Percentiles rank a stretch among this genome's conserved stretches.
Evolutionary conservation across 2,113 vertebrate species (phyloP).

Genomic region (Suricata suricatta): DNA sequence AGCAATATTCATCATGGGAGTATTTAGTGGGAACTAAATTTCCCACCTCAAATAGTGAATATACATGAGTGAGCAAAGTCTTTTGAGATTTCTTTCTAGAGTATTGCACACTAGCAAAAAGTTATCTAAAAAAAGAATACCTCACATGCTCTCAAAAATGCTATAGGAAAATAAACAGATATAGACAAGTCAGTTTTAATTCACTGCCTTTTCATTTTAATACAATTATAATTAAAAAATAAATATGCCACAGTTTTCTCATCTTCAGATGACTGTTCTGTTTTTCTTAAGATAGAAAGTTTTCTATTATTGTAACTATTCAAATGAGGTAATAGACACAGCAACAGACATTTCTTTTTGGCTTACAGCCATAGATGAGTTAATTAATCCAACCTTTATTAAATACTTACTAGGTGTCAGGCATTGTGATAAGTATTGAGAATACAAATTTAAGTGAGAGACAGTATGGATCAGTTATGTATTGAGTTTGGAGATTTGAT

Average conservation of each 20-base stretch:
- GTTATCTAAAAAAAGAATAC: background rate
- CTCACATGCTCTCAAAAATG: background rate
- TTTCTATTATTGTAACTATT: background rate
- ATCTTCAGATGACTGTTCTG: background rate
- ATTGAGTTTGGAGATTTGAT: background rate
- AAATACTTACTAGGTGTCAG: background rate
- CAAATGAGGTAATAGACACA: background rate
- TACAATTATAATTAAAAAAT: background rate
- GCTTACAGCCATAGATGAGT: background rate
- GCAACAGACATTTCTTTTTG: background rate
- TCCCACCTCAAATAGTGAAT: background rate
- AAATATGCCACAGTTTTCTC: background rate
- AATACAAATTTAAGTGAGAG: background rate
- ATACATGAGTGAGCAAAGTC: background rate
- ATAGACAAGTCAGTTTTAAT: background rate
- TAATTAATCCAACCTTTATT: background rate
- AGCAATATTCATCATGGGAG: background rate
- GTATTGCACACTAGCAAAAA: background rate
- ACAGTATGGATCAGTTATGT: background rate
- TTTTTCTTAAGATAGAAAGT: background rate
- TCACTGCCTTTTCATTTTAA: background rate
- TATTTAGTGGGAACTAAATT: background rate
- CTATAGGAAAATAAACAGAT: constrained; percentile 16
- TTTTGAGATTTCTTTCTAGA: background rate
- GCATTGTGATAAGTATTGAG: background rate